phyloP scores from a whole-genome alignment of 2,888 invertebrate genomes.

The Limnephilus rhombicus region DNA sequence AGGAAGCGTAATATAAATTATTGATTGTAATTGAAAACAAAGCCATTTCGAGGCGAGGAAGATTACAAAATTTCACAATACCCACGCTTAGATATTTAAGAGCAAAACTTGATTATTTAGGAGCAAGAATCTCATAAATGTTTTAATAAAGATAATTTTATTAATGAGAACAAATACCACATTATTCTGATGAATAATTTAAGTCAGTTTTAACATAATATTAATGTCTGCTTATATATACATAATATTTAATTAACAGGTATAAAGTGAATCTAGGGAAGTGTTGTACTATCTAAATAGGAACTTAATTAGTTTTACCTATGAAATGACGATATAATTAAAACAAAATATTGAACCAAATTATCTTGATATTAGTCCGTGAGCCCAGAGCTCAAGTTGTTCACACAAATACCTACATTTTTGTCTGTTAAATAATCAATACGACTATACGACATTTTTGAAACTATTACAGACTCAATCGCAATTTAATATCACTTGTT shows the following conservation, averaged over 20 bases:
- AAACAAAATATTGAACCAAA: no score
- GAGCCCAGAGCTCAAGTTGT: no score
- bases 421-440: no score
- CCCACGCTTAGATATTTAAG: background rate
- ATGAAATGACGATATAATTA: no score
- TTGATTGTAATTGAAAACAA: background rate
- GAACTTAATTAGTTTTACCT: no score
- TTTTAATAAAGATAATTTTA: background rate
- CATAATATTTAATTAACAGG: background rate
- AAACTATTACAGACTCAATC: no score
- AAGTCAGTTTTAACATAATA: background rate
- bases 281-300: no score
- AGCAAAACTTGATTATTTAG: conserved; percentile 9
- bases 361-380: no score
- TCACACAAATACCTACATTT: no score
- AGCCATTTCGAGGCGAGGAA: background rate
- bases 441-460: no score
- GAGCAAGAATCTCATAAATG: background rate
- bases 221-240: background rate
- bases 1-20: background rate
- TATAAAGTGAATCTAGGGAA: no score
- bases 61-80: background rate
- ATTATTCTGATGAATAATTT: background rate
- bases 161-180: background rate
- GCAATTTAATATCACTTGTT: no score